phyloP scores from a whole-genome alignment of 2,797 vertebrate species.

The Cyprinodon diabolis region DNA sequence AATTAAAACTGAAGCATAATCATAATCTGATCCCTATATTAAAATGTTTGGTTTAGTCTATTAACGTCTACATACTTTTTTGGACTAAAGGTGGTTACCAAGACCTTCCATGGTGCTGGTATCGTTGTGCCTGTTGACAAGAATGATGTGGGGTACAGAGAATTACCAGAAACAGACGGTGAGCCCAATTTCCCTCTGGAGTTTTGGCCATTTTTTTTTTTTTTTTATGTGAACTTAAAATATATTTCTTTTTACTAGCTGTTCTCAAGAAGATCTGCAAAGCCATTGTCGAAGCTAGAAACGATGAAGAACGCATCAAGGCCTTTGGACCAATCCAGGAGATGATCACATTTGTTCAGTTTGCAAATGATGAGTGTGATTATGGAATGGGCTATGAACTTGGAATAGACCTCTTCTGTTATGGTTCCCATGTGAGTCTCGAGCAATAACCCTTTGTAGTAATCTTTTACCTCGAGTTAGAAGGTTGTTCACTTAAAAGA shows the following conservation, averaged over 20 bases:
- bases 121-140: constrained; percentile 95
- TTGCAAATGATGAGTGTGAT: constrained; percentile 98
- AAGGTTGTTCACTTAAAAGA: background rate
- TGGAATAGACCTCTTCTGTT: constrained; percentile 94
- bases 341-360: constrained; percentile 95
- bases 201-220: background rate
- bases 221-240: background rate
- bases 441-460: background rate
- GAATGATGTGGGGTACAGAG: constrained; percentile 95
- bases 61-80: background rate
- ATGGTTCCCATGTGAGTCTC: constrained; percentile 92
- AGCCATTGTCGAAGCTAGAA: constrained; percentile 87
- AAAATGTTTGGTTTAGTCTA: background rate
- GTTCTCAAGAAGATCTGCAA: constrained; percentile 92
- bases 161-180: constrained; percentile 95
- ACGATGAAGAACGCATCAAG: constrained; percentile 89
- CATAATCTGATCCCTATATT: background rate
- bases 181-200: constrained; percentile 29
- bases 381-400: constrained; percentile 98
- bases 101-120: constrained; percentile 93
- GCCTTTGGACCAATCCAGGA: constrained; percentile 95
- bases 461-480: background rate
- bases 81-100: constrained; percentile 88
- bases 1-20: background rate
- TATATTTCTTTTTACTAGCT: constrained; percentile 71